phyloP scores from a whole-genome alignment of 2,888 invertebrate species.

The Euplexia lucipara region DNA sequence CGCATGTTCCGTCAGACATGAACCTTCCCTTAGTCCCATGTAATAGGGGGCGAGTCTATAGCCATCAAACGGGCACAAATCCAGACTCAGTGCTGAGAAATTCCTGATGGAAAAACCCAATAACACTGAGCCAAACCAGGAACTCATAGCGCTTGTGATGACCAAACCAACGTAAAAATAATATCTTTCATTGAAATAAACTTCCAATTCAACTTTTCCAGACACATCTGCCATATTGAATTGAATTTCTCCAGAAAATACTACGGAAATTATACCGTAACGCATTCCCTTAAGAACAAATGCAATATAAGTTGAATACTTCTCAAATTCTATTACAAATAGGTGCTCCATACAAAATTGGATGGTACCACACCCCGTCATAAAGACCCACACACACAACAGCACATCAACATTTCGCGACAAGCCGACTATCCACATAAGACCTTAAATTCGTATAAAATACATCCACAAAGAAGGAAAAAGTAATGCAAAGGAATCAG shows the following conservation, averaged over 20 bases:
- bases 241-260: not conserved
- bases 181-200: no score
- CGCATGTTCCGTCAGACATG: no score
- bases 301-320: slow-evolving; percentile 44
- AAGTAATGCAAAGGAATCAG: slow-evolving; percentile 90
- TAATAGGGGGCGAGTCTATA: no score
- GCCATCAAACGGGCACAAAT: no score
- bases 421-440: slow-evolving; percentile 83
- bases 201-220: no score
- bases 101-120: no score
- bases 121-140: no score
- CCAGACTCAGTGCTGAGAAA: no score
- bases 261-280: not conserved
- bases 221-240: not conserved
- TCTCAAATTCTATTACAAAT: slow-evolving; percentile 58
- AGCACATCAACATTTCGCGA: slow-evolving; percentile 67
- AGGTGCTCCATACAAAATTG: slow-evolving; percentile 57
- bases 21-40: no score
- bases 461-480: slow-evolving; percentile 89
- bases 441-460: slow-evolving; percentile 89
- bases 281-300: slow-evolving; percentile 24
- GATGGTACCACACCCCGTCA: slow-evolving; percentile 39
- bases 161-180: no score
- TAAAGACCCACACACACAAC: slow-evolving; percentile 65
- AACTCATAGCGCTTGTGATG: no score